Evolutionary conservation across 1,140 invertebrate species (phyloP), one percentile per base, ranked within the genome.

Genomic region (Antheraea mylitta): DNA sequence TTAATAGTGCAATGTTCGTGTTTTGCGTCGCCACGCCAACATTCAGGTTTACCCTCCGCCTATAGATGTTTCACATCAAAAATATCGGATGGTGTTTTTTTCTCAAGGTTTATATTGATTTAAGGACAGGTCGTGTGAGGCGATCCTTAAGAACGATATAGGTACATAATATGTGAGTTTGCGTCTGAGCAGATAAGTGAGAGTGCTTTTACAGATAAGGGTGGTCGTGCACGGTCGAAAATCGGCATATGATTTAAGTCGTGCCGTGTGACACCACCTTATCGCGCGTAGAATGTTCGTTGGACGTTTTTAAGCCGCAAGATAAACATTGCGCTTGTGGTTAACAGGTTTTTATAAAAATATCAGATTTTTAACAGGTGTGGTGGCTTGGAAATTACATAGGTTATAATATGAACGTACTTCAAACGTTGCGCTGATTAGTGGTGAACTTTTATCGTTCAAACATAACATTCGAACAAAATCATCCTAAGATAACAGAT

Each of bases 121-220:
- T 53, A 53, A 53, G 1, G 16, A 53, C 61, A 63, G 11, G 7
- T 16, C 22, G 64, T 75, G 58, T 69, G 70, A 62, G 72, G 70
- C 48, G 67, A 59, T 58, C 75, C 74, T 79, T 76, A 79, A 53
- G 13, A 53, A 53, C 45, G 45, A n/a, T 53, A 53, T 19, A 65
- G 38, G 36, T 65, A 65, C 72, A 72, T 77, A 77, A 71, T 77
- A 75, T 73, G 73, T 75, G 74, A 80, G 79, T 78, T 78, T 68
- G 77, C 70, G 71, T 59, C 70, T 58, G 42, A 7, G 22, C 42
- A 53, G 79, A 80, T 80, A 80, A 72, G 67, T 58, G 66, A 66
- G 81, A 87, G 85, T 87, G 85, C 85, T 86, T 85, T 87, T 76
- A 70, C 72, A 80, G 85, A 87, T 87, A 87, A 80, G 69, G 66